Percentiles rank a stretch among this genome's conserved stretches.
Conservation (phyloP, 2,113 vertebrate genomes). For the Actinemys pallida region DNA sequence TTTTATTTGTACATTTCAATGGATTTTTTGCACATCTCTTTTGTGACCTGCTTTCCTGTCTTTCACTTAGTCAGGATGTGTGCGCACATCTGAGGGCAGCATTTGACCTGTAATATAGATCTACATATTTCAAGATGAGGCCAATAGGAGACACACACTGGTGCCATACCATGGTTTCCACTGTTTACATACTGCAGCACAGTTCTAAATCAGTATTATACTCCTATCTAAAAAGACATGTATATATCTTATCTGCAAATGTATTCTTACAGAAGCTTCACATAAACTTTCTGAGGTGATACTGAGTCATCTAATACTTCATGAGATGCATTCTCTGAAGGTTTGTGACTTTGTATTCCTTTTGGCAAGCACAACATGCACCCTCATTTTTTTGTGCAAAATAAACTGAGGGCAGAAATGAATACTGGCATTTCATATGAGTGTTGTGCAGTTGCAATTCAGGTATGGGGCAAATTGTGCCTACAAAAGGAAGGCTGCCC, state of each 20-base stretch:
- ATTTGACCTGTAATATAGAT: background rate
- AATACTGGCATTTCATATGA: background rate
- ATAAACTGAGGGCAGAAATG: background rate
- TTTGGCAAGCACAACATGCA: background rate
- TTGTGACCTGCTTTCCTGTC: background rate
- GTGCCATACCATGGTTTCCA: background rate
- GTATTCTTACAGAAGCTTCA: conserved; percentile 15
- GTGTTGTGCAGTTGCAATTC: background rate
- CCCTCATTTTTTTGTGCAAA: background rate
- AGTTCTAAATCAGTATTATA: background rate
- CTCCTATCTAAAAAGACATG: background rate
- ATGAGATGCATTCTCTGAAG: background rate
- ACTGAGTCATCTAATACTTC: conserved; percentile 15
- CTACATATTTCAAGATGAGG: background rate
- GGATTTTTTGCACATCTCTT: background rate
- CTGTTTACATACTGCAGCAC: background rate
- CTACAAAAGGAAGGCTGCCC: background rate
- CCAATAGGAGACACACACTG: background rate
- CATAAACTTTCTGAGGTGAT: background rate
- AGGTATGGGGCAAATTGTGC: background rate
- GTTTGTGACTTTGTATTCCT: conserved; percentile 40
- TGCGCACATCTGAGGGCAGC: background rate
- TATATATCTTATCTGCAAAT: conserved; percentile 4
- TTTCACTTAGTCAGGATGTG: background rate
- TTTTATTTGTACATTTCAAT: background rate